Base-by-base conservation (phyloP, 2,888 invertebrate species). In the Melolontha melolontha region DNA sequence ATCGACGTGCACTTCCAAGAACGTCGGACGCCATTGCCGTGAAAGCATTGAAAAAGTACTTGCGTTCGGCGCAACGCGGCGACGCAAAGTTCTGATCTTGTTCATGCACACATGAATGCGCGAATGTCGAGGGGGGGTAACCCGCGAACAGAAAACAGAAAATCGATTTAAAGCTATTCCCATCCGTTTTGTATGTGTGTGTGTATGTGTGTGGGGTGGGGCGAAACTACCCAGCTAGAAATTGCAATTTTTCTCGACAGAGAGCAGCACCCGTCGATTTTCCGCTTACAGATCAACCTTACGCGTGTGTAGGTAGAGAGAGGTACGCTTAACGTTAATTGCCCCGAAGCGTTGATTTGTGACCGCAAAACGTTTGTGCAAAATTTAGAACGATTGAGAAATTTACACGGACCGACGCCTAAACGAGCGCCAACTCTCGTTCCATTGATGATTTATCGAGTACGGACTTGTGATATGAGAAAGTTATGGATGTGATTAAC, bases 101-200 rank as follows among this genome's bases (percentile, higher is more conserved):
- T 16, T 62, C 69, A 69, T 52, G 47, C 40, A 69, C 66, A 69
- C 51, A 52, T 52, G 54, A 66, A 62, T 66, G 65, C 68, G 62
- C 66, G 49, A 66, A 68, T 67, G 64, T 68, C 64, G 69, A 70
- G 73, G 70, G 49, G 59, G 59, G 39, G 59, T 27, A 34, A 34
- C 34, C 34, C 47, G 11, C 59, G 47, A 47, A 62, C 59, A 62
- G 47, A 71, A 67, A 71, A 70, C 71, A 71, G 72, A 75, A 75
- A 77, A 78, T 78, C 77, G 76, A 77, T 77, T 75, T 67, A 67
- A 68, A 66, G 71, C 73, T 69, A 65, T 71, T 74, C 70, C 66
- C 69, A 57, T 65, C 70, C 70, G 73, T 70, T 70, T 72, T 72
- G 71, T 70, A 65, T 71, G 70, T 54, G 64, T 59, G 29, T 34